Percentiles rank a stretch among this genome's conserved stretches.
These are phyloP conservation scores for Gavialis gangeticus DNA, from an alignment of 2,113 vertebrate species.

Conservation along the genomic window DNA sequence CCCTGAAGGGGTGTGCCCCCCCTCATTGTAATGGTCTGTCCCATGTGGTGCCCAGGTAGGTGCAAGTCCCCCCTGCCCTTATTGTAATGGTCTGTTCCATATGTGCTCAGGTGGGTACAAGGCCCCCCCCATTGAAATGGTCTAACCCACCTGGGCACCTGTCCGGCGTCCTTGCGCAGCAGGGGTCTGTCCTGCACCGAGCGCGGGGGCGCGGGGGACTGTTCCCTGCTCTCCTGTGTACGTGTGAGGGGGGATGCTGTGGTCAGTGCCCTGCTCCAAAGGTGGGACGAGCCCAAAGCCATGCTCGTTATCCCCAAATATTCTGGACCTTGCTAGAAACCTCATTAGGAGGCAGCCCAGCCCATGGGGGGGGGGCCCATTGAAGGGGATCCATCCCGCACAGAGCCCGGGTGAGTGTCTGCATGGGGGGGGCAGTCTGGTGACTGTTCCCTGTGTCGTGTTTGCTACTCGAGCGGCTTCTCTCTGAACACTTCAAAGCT, in stretches of 20 bases:
- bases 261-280: too few species aligned
- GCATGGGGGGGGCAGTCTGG: not conserved
- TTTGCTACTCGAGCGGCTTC: not conserved
- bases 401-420: not conserved
- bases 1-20: not conserved
- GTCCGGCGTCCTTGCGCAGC: too few species aligned
- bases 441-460: not conserved
- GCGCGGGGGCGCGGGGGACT: not conserved
- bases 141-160: not conserved
- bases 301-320: not conserved
- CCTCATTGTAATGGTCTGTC: too few species aligned
- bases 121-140: not conserved
- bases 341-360: too few species aligned
- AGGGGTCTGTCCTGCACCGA: too few species aligned
- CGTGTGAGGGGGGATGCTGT: too few species aligned
- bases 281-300: not conserved
- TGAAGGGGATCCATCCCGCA: too few species aligned
- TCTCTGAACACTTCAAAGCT: not conserved
- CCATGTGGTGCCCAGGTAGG: too few species aligned
- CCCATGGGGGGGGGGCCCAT: rapidly evolving
- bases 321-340: not conserved
- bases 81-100: not conserved
- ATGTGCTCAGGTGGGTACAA: rapidly evolving
- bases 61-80: rapidly evolving
- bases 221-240: not conserved